Conservation (phyloP, 64 coral and sea anemone species). For the Montipora efflorescens region DNA sequence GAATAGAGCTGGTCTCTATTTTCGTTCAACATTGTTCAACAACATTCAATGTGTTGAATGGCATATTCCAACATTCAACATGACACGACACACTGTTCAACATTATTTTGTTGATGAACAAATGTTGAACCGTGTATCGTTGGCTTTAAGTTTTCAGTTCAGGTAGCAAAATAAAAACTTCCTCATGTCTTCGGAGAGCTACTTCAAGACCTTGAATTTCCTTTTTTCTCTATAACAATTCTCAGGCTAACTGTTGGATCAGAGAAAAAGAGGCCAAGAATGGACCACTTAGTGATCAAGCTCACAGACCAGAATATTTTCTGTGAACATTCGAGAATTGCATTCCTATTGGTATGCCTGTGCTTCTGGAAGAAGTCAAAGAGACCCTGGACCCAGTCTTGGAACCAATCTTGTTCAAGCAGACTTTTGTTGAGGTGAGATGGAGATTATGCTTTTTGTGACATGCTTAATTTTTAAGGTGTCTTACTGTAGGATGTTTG, state of each 20-base stretch:
- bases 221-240: neutral
- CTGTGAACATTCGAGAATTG: slow-evolving; percentile 97
- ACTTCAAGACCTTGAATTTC: neutral
- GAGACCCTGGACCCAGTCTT: slow-evolving; percentile 95
- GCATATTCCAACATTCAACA: too few relatives aligned
- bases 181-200: neutral
- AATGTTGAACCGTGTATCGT: too few relatives aligned
- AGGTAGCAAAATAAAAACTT: too few relatives aligned
- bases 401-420: slow-evolving; percentile 95
- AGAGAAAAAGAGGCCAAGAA: slow-evolving; percentile 97
- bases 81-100: too few relatives aligned
- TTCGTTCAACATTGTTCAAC: too few relatives aligned
- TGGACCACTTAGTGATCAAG: slow-evolving; percentile 85
- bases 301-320: slow-evolving; percentile 93
- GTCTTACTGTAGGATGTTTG: too few relatives aligned
- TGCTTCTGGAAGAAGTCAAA: slow-evolving; percentile 94
- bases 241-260: slow-evolving; percentile 96
- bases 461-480: too few relatives aligned
- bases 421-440: slow-evolving; percentile 93
- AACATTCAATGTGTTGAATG: too few relatives aligned
- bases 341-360: slow-evolving; percentile 98
- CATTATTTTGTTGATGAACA: too few relatives aligned
- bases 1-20: too few relatives aligned
- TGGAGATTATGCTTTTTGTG: too few relatives aligned
- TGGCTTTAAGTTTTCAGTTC: too few relatives aligned